Evolutionary conservation across 1,140 invertebrate genomes (phyloP).

Genomic region (Solen grandis): DNA sequence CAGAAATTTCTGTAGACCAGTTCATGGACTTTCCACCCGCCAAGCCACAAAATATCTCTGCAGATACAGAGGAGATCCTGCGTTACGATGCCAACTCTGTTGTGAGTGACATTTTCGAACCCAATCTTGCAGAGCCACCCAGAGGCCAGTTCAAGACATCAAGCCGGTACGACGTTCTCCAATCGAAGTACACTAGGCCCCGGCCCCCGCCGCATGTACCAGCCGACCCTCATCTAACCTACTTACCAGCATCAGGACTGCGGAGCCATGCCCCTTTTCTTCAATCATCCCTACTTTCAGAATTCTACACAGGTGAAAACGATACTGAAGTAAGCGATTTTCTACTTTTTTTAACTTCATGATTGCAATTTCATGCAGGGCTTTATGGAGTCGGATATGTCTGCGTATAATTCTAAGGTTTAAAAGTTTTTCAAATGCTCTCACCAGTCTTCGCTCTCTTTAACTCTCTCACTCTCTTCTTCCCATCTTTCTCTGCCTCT

Average conservation of each 20-base stretch:
- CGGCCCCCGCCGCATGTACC: slow-evolving; percentile 15
- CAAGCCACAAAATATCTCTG: not conserved
- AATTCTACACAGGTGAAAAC: slow-evolving; percentile 11
- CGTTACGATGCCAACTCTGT: slow-evolving; percentile 21
- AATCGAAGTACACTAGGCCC: slow-evolving; percentile 53
- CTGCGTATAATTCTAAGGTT: too few relatives aligned
- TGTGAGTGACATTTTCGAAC: slow-evolving; percentile 48
- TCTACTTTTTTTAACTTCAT: not conserved
- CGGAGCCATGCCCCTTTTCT: slow-evolving; percentile 47
- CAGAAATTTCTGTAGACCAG: slow-evolving; percentile 40
- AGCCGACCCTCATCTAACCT: slow-evolving; percentile 18
- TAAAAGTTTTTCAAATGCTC: too few relatives aligned
- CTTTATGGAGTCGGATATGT: too few relatives aligned
- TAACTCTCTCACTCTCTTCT: too few relatives aligned
- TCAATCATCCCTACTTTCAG: slow-evolving; percentile 32
- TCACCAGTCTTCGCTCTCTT: too few relatives aligned
- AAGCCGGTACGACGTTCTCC: slow-evolving; percentile 37
- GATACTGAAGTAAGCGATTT: slow-evolving; percentile 27
- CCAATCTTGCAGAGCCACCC: not conserved
- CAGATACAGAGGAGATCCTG: slow-evolving; percentile 17
- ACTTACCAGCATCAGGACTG: slow-evolving; percentile 45
- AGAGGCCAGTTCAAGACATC: not conserved
- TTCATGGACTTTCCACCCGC: slow-evolving; percentile 47
- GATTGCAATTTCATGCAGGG: too few relatives aligned
- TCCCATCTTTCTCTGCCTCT: too few relatives aligned